Evolutionary conservation across 2,797 vertebrate species (phyloP).

Genomic region (Myotis daubentonii): DNA sequence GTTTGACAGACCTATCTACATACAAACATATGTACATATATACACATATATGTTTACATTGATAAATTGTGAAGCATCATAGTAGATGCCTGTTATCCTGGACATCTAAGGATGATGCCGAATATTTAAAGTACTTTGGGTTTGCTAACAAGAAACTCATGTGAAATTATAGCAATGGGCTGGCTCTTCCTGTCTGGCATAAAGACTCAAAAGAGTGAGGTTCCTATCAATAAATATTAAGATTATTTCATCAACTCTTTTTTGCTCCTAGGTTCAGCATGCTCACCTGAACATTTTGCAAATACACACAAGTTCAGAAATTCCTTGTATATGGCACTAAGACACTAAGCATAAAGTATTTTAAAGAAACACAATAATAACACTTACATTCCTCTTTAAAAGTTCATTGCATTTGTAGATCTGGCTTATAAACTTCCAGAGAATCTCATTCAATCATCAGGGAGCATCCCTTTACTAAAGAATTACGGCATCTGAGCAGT

Average conservation of each 20-base stretch:
- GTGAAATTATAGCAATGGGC: slow-evolving; percentile 10
- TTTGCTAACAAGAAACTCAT: neutral
- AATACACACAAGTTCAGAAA: neutral
- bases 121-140: neutral
- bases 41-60: neutral
- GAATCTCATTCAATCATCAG: neutral
- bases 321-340: neutral
- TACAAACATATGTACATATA: neutral
- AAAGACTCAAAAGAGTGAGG: neutral
- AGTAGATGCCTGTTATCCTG: slow-evolving; percentile 2
- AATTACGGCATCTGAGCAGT: neutral
- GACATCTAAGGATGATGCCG: neutral
- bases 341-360: neutral
- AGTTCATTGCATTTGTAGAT: neutral
- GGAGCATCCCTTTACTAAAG: neutral
- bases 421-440: neutral
- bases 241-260: neutral
- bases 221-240: neutral
- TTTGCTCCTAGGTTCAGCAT: neutral
- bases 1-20: neutral
- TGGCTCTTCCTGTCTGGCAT: neutral
- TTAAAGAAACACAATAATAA: neutral
- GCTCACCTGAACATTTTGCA: neutral
- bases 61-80: neutral
- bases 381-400: neutral